Evolutionary conservation across 2,888 invertebrate genomes (phyloP), one percentile per base, ranked within the genome.

Genomic region (Torymus texanus): DNA sequence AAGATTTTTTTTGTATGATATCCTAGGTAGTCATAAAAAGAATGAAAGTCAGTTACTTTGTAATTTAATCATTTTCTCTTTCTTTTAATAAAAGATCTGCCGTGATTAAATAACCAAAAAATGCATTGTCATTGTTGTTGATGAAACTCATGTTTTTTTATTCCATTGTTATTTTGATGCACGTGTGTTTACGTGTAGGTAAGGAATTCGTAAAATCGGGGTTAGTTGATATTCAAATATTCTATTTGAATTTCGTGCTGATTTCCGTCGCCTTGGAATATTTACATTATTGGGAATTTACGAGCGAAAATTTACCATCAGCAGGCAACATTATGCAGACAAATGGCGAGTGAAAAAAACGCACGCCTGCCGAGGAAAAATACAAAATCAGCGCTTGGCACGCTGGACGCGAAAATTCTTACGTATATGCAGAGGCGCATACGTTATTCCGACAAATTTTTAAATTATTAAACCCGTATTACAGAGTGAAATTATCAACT

Each of bases 211-310:
- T 50, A 62, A 70, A 70, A 76, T 66, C 21, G 51, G 56, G 55
- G 41, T 56, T 70, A 56, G 70, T 70, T 76, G 76, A 63, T 76
- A 76, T 76, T 76, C 68, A 76, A 76, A 76, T 76, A 70, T 70
- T 76, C 76, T 50, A 68, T 68, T 76, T 68, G 76, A 76, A 76
- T 76, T 68, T 70, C 61, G 56, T 63, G 68, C 68, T 76, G 76
- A 76, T 76, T 76, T 70, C 76, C 76, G 70, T 18, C 50, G 63
- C 76, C 76, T 63, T 70, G 76, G 63, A 51, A 76, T 75, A 76
- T 76, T 70, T 76, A 59, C 68, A 70, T 76, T 76, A 76, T 76
- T 70, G 68, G 56, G 63, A 70, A 62, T 75, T 75, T 68, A 76
- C 76, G 62, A 63, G 70, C 63, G 62, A 59, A 68, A 62, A 76